phyloP scores from a whole-genome alignment of 2,888 invertebrate genomes.

The Ornithoptera alexandrae region DNA sequence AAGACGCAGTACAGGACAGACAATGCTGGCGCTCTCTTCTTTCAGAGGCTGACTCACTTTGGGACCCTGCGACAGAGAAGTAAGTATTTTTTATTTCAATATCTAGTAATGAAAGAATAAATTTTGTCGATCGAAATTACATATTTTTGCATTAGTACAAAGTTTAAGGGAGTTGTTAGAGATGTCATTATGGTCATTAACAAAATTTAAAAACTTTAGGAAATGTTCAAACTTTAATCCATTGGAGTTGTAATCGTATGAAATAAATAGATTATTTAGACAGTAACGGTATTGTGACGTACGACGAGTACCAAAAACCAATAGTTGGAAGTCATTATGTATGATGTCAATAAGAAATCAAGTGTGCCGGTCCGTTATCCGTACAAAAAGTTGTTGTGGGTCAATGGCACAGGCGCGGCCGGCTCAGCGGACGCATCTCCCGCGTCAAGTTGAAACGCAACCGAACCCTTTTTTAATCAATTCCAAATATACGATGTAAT shows the following conservation, averaged over 20 bases:
- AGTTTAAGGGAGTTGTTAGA: too few species aligned
- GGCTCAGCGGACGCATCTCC: conserved; percentile 40
- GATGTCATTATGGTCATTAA: too few species aligned
- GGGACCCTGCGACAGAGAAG: too few species aligned
- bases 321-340: conserved; percentile 58
- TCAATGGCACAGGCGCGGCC: conserved; percentile 65
- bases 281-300: conserved; percentile 28
- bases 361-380: conserved; percentile 73
- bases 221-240: not conserved
- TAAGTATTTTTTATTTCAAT: too few species aligned
- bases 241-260: not conserved
- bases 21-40: too few species aligned
- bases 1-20: too few species aligned
- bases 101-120: too few species aligned
- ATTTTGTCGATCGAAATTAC: too few species aligned
- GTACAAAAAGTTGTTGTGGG: conserved; percentile 74
- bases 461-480: conserved; percentile 38
- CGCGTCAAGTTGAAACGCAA: conserved; percentile 41
- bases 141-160: too few species aligned
- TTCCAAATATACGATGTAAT: conserved; percentile 25
- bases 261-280: not conserved
- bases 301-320: conserved; percentile 41
- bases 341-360: conserved; percentile 69
- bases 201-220: too few species aligned
- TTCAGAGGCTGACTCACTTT: too few species aligned